These are phyloP conservation scores for Drosophila testacea DNA, from an alignment of 2,888 invertebrate species.

Conservation along the genomic window DNA sequence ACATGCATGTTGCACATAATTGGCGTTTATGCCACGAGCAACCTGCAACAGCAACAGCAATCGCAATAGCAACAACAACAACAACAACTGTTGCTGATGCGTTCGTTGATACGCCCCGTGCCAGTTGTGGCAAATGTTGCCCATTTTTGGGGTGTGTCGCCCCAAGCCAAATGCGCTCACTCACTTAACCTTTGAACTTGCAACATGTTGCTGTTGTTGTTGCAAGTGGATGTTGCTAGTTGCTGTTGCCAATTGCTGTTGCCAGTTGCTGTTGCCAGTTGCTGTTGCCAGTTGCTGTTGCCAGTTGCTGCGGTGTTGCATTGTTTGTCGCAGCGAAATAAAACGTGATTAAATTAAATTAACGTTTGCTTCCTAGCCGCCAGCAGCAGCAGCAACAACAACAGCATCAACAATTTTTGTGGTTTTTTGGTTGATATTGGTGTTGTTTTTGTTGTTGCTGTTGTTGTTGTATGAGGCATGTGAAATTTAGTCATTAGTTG, in stretches of 20 bases:
- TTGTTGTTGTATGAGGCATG: constrained; percentile 45
- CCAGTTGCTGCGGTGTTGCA: constrained; percentile 36
- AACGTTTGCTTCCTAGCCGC: constrained; percentile 74
- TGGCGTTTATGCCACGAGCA: constrained; percentile 78
- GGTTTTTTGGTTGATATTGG: constrained; percentile 15
- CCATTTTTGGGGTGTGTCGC: constrained; percentile 73
- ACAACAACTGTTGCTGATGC: constrained; percentile 68
- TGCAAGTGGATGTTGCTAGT: constrained; percentile 1
- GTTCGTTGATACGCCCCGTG: constrained; percentile 69
- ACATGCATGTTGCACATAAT: constrained; percentile 69
- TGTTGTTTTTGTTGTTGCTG: constrained; percentile 17
- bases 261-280: constrained; percentile 4
- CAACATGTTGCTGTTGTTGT: constrained; percentile 43
- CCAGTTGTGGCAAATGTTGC: constrained; percentile 57
- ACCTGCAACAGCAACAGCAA: constrained; percentile 53
- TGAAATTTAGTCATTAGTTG: constrained; percentile 79
- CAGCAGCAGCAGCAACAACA: constrained; percentile 33
- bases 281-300: constrained; percentile 15
- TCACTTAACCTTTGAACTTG: constrained; percentile 80
- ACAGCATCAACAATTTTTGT: constrained; percentile 26
- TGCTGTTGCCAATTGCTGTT: constrained; percentile 18
- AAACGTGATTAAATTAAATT: constrained; percentile 80
- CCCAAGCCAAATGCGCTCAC: constrained; percentile 76
- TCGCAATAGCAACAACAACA: constrained; percentile 28
- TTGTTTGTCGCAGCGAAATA: constrained; percentile 68